Evolutionary conservation across 2,113 vertebrate species (phyloP).

Genomic region (Platysternon megacephalum): DNA sequence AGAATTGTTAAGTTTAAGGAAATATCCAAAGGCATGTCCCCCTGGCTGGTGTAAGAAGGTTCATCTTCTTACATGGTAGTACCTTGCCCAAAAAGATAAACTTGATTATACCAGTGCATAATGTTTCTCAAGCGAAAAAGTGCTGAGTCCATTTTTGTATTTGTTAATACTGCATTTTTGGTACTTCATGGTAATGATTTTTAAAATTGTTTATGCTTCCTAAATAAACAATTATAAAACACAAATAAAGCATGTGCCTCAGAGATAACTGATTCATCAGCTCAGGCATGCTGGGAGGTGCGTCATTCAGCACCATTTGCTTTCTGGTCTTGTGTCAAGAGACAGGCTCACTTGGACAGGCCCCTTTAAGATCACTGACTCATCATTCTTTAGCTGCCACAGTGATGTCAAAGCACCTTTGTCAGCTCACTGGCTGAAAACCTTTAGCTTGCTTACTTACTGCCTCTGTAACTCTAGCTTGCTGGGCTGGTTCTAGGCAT

Average conservation of each 20-base stretch:
- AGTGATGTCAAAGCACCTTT: not conserved
- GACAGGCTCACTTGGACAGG: not conserved
- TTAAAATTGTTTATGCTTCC: not conserved
- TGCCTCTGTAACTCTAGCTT: accelerated
- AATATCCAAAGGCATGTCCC: not conserved
- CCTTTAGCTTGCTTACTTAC: not conserved
- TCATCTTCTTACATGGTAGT: not conserved
- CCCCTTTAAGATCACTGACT: not conserved
- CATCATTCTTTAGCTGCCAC: not conserved
- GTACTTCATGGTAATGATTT: not conserved
- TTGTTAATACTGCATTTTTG: not conserved
- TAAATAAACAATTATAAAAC: not conserved
- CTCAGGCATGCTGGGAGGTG: not conserved
- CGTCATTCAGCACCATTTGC: not conserved
- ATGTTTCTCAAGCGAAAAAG: not conserved
- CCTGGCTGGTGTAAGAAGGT: not conserved
- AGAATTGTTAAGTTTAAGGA: not conserved
- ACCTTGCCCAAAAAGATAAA: not conserved
- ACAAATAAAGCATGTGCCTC: not conserved
- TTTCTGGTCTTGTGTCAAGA: not conserved
- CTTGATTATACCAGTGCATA: not conserved
- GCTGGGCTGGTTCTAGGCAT: not conserved
- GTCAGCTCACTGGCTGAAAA: not conserved
- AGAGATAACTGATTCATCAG: not conserved
- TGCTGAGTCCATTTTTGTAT: not conserved